Base-by-base conservation (phyloP, 2,113 vertebrate species). In the Equus quagga region DNA sequence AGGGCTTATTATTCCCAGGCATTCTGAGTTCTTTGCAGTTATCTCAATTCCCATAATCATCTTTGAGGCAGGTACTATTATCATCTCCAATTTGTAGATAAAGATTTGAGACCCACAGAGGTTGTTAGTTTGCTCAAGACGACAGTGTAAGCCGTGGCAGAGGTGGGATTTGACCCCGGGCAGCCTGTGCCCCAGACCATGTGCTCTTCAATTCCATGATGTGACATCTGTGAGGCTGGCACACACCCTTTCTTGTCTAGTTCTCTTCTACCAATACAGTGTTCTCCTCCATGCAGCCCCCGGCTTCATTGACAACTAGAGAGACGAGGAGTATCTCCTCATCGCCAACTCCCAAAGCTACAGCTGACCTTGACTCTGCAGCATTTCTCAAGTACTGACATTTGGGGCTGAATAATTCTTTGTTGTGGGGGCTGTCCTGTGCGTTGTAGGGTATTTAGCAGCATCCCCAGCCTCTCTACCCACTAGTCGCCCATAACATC, bases 181-280 rank as follows among this genome's bases (percentile, higher is more conserved):
- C 33, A n/a, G 83, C 8, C 17, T 56, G 36, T 8, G 36, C 44
- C 49, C 5, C 8, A 46, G 54, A 54, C 0, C 7, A 14, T 1
- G 19, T 12, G 44, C 23, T 70, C 51, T 44, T 60, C 33, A 1
- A 0, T 4, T 14, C n/a, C 12, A 3, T 2, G 21, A 14, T 0
- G 0, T 17, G 9, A 14, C 21, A 8, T 15, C 67, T 1, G 1
- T 3, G 13, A 26, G 19, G 26, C 15, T 10, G 3, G 12, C 3
- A 0, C 9, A 10, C 0, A 21, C 0, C 0, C 81, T 8, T 23
- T 24, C 46, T 13, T 21, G 15, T 79, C 78, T 19, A 0, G 3
- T 28, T 70, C 56, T 58, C 24, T 56, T 72, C 26, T 18, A n/a
- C 26, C 3, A 12, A 7, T 11, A 69, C 14, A 49, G 31, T 0